Evolutionary conservation across 2,888 invertebrate species (phyloP), one percentile per base, ranked within the genome.

Genomic region (Drosophila mimica): DNA sequence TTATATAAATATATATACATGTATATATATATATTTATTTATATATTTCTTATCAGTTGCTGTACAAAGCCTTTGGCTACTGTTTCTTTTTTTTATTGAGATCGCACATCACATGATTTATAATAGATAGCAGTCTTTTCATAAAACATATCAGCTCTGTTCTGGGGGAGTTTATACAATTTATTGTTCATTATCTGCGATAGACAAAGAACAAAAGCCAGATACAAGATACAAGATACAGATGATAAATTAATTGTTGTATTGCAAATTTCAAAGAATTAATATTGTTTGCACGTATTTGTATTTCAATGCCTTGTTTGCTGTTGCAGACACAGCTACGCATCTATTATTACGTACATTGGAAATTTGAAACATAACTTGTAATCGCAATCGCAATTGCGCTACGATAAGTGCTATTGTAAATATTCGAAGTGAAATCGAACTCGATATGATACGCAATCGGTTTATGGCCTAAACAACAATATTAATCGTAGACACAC

Each of bases 271-370:
- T 34, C 53, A 38, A 64, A 63, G 43, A 40, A 30, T 17, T 3
- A 65, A 70, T 72, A 56, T 72, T 65, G 53, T 58, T 74, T 74
- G 68, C 62, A 68, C 62, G 60, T 66, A 79, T 68, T 78, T 75
- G 70, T 67, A 75, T 53, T 49, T 17, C 28, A 49, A 49, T 15
- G 5, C 28, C 28, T 9, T 9, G 28, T 30, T 8, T 17, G 6
- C n/a, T 17, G 11, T 25, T 46, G 46, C 25, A 46, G 17, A 20
- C 25, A n/a, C n/a, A n/a, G 46, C 46, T 25, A 15, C 25, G 15
- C 49, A 17, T 30, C 25, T 30, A 30, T 17, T 49, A 49, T 49
- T 28, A 34, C 46, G 0, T 63, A 11, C 49, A 28, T 43, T n/a
- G 4, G 66, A 58, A 58, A 66, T 58, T 62, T 71, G 51, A 64